A percentile compares a stretch with the other conserved stretches of the same genome.
Conservation (phyloP, 1,140 invertebrate genomes). For the Pogonognathellus flavescens region DNA sequence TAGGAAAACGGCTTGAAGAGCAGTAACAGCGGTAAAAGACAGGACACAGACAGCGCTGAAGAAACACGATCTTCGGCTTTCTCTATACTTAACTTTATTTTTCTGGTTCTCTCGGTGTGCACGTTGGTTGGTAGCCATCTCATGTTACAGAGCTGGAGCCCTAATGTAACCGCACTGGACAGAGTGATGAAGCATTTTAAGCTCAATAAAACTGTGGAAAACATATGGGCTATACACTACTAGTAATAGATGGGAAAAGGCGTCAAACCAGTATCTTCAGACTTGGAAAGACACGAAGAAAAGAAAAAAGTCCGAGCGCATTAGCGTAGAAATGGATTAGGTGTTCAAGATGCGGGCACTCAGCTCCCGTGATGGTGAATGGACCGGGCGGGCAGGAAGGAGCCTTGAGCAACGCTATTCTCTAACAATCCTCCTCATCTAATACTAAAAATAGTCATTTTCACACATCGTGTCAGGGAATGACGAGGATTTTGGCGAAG, state of each 20-base stretch:
- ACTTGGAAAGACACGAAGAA: conserved; percentile 11
- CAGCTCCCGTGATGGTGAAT: conserved; percentile 1
- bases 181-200: conserved; percentile 53
- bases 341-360: conserved; percentile 36
- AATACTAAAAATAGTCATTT: conserved; percentile 52
- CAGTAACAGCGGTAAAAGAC: not conserved
- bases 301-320: conserved; percentile 53
- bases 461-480: conserved; percentile 33
- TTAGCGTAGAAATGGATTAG: conserved; percentile 59
- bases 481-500: conserved; percentile 32
- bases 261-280: conserved; percentile 28
- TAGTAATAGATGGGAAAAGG: conserved; percentile 30
- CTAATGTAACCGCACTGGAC: conserved; percentile 48
- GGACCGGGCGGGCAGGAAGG: not conserved
- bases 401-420: not conserved
- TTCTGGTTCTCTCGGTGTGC: not conserved
- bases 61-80: conserved; percentile 13
- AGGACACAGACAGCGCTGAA: not conserved
- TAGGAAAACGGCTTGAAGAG: too few relatives aligned
- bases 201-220: conserved; percentile 43
- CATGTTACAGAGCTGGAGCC: too few relatives aligned
- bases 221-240: conserved; percentile 1
- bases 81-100: not conserved
- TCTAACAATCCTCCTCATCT: not conserved
- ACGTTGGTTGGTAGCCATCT: too few relatives aligned